Evolutionary conservation across 2,113 vertebrate genomes (phyloP), one percentile per base, ranked within the genome.

Genomic region (Thalassoma bifasciatum): DNA sequence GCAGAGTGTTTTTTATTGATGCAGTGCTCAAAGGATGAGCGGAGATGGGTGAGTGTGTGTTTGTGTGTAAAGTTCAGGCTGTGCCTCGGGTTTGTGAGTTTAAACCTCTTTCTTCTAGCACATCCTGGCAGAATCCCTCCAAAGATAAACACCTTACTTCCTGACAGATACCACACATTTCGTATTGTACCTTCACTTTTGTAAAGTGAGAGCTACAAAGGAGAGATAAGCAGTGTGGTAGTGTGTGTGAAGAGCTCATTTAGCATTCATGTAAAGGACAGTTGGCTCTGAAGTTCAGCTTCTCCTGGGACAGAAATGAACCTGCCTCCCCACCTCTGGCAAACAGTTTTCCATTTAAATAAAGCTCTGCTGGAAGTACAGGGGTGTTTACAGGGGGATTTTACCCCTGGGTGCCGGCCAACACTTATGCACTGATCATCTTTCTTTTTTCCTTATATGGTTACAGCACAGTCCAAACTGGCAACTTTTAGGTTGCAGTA

Each of bases 181-280:
- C 64, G 63, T 8, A 49, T 63, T 2, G 7, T 42, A 51, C 69
- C 68, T 57, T 23, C 52, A 50, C 46, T 63, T 30, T 79, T 26
- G 30, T 23, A 30, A 66, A 62, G 81, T 49, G 71, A 80, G 75
- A 66, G 66, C 26, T 60, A 38, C 72, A 59, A 47, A 11, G 49
- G 58, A 62, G 74, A 74, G 74, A 86, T 69, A 79, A 75, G 75
- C 42, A 16, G 69, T 23, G 66, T 40, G 85, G 86, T 82, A 68
- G 80, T 65, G 75, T 82, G 30, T 30, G 30, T 84, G 70, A 85
- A 83, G 78, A 81, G 89, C 81, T 86, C 76, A 86, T 92, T 91
- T 80, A 79, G 79, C 81, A 83, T 81, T 84, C 59, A 38, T 56
- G 58, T 56, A 76, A 74, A 86, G 52, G 58, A 79, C 60, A 36